Base-by-base conservation (phyloP, 2,888 invertebrate genomes). In the Sialis lutaria region DNA sequence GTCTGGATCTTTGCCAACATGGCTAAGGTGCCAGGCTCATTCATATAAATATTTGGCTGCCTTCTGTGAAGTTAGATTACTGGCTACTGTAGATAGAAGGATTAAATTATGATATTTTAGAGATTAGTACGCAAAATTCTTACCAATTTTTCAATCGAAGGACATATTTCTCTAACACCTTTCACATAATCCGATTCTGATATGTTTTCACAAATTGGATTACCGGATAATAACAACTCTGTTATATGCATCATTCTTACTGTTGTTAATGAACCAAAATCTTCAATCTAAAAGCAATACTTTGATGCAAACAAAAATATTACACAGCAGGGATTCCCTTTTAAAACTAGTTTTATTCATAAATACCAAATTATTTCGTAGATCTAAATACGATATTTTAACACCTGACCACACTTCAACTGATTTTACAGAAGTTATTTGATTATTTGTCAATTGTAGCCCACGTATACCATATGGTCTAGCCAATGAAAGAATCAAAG, bases 161-260 rank as follows among this genome's bases (percentile, higher is more conserved):
- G 72, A 54, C 74, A 78, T 50, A 74, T 64, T 53, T 65, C 63
- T 50, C 60, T 69, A 0, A 72, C 57, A 1, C 69, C 67, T 42
- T 70, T 70, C 9, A 80, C 64, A 57, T 85, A 87, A 4, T 71
- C 64, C 1, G 64, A 60, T 1, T 74, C 67, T 46, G 73, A 74
- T 55, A 75, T 79, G 54, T 76, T 73, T 45, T 72, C 70, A 57
- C 83, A 82, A 1, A 86, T 54, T 0, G 81, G 80, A 64, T 86
- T 87, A 0, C 77, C 79, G 55, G 82, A 80, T 33, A 87, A 59
- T 51, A 61, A 64, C 6, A 86, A 51, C 35, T 61, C 58, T 42
- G 55, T 58, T 22, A 64, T 51, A 32, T 53, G 52, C 50, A 58
- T 56, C 10, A 54, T 48, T 42, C 55, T 58, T 40, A 64, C 50